These are phyloP conservation scores for Anastatus disparis DNA, from an alignment of 1,140 invertebrate genomes.

Conservation along the genomic window DNA sequence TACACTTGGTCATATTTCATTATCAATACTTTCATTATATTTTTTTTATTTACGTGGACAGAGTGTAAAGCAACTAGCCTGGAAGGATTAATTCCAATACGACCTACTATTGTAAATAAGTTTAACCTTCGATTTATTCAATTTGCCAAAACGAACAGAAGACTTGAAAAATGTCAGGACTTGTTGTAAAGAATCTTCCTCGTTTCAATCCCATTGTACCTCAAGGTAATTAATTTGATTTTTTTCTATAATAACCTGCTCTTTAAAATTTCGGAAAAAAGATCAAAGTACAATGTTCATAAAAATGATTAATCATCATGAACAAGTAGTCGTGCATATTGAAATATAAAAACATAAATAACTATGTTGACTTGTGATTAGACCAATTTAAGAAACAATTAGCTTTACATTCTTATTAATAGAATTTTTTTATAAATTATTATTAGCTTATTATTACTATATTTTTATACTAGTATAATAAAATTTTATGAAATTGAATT, in stretches of 20 bases:
- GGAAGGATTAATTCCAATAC: too few species aligned
- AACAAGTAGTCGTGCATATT: background rate
- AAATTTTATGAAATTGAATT: too few species aligned
- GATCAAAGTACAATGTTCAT: slow-evolving; percentile 17
- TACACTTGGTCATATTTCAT: too few species aligned
- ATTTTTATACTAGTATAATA: too few species aligned
- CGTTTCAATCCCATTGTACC: slow-evolving; percentile 42
- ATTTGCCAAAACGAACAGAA: too few species aligned
- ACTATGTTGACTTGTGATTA: background rate
- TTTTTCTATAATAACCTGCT: background rate
- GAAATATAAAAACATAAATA: background rate
- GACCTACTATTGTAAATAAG: slow-evolving; percentile 19
- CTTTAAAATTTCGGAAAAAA: background rate
- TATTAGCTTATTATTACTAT: background rate
- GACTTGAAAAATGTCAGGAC: slow-evolving; percentile 44
- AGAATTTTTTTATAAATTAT: background rate
- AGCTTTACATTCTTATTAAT: background rate
- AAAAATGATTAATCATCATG: slow-evolving; percentile 33
- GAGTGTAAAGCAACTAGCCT: too few species aligned
- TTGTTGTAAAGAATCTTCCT: slow-evolving; percentile 50
- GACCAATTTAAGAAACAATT: background rate
- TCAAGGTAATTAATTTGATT: slow-evolving; percentile 41
- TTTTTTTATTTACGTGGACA: too few species aligned
- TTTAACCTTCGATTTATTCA: slow-evolving; percentile 10
- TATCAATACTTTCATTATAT: too few species aligned